phyloP scores from a whole-genome alignment of 1,140 invertebrate species.

The Pseudomyrmex concolor region DNA sequence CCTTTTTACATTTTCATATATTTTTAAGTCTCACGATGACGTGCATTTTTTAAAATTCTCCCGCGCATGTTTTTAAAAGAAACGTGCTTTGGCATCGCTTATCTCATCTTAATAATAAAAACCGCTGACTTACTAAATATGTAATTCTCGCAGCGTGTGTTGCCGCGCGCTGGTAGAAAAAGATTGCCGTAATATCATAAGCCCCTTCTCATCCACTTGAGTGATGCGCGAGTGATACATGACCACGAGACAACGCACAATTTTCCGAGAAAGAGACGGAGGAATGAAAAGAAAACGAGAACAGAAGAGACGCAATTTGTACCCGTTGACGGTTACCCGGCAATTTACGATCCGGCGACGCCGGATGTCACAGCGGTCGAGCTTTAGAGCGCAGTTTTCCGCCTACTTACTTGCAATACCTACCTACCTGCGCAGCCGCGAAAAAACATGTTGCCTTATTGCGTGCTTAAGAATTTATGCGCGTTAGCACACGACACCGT shows the following conservation, averaged over 20 bases:
- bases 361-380: conserved; percentile 36
- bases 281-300: background rate
- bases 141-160: conserved; percentile 47
- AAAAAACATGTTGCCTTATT: conserved; percentile 55
- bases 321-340: conserved; percentile 35
- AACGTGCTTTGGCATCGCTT: conserved; percentile 30
- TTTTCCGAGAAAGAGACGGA: conserved; percentile 33
- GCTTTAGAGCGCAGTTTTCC: conserved; percentile 49
- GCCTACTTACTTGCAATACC: conserved; percentile 41
- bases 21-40: background rate
- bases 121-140: conserved; percentile 43
- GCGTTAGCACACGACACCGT: conserved; percentile 10
- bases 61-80: background rate
- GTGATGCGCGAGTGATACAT: conserved; percentile 30
- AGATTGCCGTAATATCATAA: conserved; percentile 23
- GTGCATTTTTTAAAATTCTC: background rate
- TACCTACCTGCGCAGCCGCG: background rate
- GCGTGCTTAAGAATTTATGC: conserved; percentile 53
- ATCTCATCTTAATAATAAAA: conserved; percentile 14
- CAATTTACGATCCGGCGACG: conserved; percentile 58
- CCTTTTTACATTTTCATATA: conserved; percentile 8
- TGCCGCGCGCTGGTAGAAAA: background rate
- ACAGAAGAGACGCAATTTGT: conserved; percentile 48
- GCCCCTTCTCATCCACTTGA: background rate
- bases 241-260: conserved; percentile 20